Conservation (phyloP, 1,140 invertebrate species). For the Portunus trituberculatus region DNA sequence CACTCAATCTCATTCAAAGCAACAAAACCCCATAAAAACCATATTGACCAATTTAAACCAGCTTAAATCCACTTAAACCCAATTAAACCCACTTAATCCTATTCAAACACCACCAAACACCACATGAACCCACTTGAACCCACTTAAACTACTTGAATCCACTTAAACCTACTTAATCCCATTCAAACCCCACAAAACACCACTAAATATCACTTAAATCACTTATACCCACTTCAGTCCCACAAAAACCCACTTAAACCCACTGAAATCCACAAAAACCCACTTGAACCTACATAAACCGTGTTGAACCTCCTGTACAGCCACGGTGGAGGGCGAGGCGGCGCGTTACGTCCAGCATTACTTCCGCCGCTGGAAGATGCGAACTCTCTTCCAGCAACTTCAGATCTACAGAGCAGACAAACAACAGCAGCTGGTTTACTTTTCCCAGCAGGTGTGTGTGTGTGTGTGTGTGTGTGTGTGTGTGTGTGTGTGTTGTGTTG, state of each 20-base stretch:
- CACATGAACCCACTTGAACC: too few relatives aligned
- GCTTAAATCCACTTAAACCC: too few relatives aligned
- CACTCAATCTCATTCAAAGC: too few relatives aligned
- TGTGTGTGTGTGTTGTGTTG: background rate
- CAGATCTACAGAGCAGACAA: constrained; percentile 89
- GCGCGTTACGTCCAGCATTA: constrained; percentile 87
- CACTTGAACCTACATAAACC: background rate
- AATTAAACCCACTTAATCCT: too few relatives aligned
- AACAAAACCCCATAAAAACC: too few relatives aligned
- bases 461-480: background rate
- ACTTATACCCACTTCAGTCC: too few relatives aligned
- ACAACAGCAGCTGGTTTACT: constrained; percentile 90
- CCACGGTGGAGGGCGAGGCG: constrained; percentile 86
- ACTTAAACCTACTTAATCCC: background rate
- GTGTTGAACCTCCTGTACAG: constrained; percentile 78
- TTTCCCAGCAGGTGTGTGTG: constrained; percentile 72
- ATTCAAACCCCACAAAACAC: too few relatives aligned
- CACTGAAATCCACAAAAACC: too few relatives aligned
- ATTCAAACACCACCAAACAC: too few relatives aligned
- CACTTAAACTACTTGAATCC: background rate
- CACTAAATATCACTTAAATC: too few relatives aligned
- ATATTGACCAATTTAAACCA: too few relatives aligned
- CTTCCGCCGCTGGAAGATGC: constrained; percentile 89
- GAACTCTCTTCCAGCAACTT: constrained; percentile 90
- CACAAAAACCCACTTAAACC: too few relatives aligned